Conservation (phyloP, 2,113 vertebrate species). For the Callospermophilus lateralis region DNA sequence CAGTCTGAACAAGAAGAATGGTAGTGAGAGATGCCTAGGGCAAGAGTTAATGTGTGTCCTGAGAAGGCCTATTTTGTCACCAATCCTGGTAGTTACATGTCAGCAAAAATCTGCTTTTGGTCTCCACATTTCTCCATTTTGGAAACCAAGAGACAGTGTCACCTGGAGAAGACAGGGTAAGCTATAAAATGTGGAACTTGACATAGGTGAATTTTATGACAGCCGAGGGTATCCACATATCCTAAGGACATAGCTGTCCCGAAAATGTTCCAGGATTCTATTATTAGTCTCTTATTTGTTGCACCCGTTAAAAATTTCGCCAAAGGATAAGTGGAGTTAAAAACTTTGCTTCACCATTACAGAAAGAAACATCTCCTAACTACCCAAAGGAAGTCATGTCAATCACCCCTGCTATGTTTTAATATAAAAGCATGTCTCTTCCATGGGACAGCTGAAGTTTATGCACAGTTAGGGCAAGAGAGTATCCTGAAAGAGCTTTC, state of each 20-base stretch:
- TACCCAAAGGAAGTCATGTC: background rate
- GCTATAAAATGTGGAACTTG: background rate
- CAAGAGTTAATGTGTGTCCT: background rate
- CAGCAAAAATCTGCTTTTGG: background rate
- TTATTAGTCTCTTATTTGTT: background rate
- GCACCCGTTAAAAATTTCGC: background rate
- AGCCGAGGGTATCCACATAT: background rate
- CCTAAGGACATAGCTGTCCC: background rate
- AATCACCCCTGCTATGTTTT: background rate
- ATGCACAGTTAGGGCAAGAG: background rate
- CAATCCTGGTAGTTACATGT: background rate
- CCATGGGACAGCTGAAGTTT: background rate
- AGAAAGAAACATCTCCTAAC: conserved; percentile 16
- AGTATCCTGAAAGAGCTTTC: conserved; percentile 27
- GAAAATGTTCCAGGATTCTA: background rate
- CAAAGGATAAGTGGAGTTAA: conserved; percentile 20
- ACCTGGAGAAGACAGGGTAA: background rate
- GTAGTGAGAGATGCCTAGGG: background rate
- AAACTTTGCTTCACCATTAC: background rate
- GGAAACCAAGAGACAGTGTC: background rate
- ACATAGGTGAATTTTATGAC: background rate
- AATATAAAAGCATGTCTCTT: background rate
- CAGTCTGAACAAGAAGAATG: background rate
- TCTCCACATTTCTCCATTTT: background rate
- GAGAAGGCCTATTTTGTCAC: background rate